Base-by-base conservation (phyloP, 2,888 invertebrate species). In the Ceriagrion tenellum region DNA sequence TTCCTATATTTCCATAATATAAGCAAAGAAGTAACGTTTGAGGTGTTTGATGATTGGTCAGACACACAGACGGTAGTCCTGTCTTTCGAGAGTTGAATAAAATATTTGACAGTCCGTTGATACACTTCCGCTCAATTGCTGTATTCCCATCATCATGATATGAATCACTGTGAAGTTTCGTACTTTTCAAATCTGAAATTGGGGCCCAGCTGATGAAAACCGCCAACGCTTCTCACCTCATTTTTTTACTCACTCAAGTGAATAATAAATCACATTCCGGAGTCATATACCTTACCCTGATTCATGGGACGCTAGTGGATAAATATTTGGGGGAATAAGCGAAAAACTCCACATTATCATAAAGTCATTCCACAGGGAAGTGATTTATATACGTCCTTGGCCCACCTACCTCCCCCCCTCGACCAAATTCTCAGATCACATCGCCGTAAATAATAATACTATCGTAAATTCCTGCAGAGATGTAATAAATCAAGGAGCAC, bases 391-490 rank as follows among this genome's bases (percentile, higher is more conserved):
- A 47, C 93, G 93, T 56, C 47, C 91, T 91, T 91, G 40, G 59
- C 55, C 47, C n/a, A n/a, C n/a, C n/a, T n/a, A n/a, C n/a, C 47
- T 47, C 47, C 47, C 4, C 47, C 47, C 47, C 47, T 47, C 47
- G 3, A 10, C 69, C 69, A 26, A 20, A 74, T 93, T 74, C 74
- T 69, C 47, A 47, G 93, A 93, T 93, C 74, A 93, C 93, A 93
- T 93, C 93, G 93, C 47, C 69, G 93, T 93, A 93, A 74, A 93
- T 93, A 93, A 93, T 69, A 93, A 47, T 74, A 69, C 12, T 30
- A 30, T 35, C 81, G 35, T 74, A 74, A 93, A 93, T 93, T 93
- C 93, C 23, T 63, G 47, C 2, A 13, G 93, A 81, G 35, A 81
- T 47, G 93, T 55, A 26, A 93, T 93, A 93, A 93, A 93, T 93